phyloP scores from a whole-genome alignment of 2,113 vertebrate genomes.

The Passerina amoena region DNA sequence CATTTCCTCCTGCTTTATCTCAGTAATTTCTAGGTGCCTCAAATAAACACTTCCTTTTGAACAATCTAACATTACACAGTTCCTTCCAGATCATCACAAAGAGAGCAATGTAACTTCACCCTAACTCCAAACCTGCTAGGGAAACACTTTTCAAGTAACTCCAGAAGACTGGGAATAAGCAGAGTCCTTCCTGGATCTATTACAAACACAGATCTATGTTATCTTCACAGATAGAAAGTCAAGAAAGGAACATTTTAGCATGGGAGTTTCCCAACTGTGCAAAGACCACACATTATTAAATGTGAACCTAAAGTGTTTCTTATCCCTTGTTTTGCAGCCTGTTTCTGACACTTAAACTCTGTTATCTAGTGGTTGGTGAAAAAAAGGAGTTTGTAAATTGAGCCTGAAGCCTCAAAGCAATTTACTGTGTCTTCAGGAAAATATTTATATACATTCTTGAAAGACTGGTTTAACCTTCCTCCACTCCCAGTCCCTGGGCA shows the following conservation, averaged over 20 bases:
- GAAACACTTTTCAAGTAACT: background rate
- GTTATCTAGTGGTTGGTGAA: background rate
- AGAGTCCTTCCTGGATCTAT: background rate
- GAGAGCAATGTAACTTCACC: fast-evolving
- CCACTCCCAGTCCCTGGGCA: background rate
- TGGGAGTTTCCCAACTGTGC: background rate
- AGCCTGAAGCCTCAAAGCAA: background rate
- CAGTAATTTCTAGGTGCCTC: background rate
- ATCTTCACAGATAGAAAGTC: background rate
- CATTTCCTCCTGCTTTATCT: background rate
- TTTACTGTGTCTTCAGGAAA: background rate
- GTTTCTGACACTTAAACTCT: background rate
- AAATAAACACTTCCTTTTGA: background rate
- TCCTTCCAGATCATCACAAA: background rate
- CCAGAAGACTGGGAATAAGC: background rate
- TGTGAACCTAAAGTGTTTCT: background rate
- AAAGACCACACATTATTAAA: background rate
- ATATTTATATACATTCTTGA: background rate
- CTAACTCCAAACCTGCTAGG: background rate
- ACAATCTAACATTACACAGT: background rate
- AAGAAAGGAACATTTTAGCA: background rate
- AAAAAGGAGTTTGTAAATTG: background rate
- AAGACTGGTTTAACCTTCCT: background rate
- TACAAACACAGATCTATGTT: background rate
- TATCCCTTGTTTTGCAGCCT: background rate